phyloP scores from a whole-genome alignment of 2,113 vertebrate genomes.

The Phycodurus eques region DNA sequence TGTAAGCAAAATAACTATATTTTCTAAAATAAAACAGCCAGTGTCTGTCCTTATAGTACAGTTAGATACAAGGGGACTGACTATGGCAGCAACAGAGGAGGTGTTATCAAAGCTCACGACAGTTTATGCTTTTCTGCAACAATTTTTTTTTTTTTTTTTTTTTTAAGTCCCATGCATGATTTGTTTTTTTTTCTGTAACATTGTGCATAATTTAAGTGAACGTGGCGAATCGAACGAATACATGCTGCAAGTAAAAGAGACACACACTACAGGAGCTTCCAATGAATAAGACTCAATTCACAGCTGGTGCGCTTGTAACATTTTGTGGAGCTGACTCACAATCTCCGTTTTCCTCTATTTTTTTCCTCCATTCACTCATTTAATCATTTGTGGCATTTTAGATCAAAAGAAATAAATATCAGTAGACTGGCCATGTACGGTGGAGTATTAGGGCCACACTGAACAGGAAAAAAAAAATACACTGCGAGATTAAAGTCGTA shows the following conservation, averaged over 20 bases:
- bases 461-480: background rate
- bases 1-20: constrained; percentile 68
- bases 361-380: background rate
- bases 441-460: background rate
- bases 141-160: constrained; percentile 2
- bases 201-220: constrained; percentile 29
- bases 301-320: background rate
- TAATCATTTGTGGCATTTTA: constrained; percentile 1
- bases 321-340: background rate
- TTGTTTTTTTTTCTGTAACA: background rate
- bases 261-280: constrained; percentile 3
- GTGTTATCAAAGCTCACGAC: constrained; percentile 9
- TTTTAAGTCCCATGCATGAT: constrained; percentile 38
- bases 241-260: constrained; percentile 7
- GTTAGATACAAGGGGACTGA: constrained; percentile 24
- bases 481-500: background rate
- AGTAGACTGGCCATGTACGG: background rate
- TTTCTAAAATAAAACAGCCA: constrained; percentile 73
- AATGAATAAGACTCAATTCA: background rate
- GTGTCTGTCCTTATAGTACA: constrained; percentile 52
- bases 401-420: background rate
- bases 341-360: background rate
- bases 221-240: constrained; percentile 2
- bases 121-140: constrained; percentile 42
- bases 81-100: constrained; percentile 23